Evolutionary conservation across 2,113 vertebrate species (phyloP).

Genomic region (Hippoglossus stenolepis): DNA sequence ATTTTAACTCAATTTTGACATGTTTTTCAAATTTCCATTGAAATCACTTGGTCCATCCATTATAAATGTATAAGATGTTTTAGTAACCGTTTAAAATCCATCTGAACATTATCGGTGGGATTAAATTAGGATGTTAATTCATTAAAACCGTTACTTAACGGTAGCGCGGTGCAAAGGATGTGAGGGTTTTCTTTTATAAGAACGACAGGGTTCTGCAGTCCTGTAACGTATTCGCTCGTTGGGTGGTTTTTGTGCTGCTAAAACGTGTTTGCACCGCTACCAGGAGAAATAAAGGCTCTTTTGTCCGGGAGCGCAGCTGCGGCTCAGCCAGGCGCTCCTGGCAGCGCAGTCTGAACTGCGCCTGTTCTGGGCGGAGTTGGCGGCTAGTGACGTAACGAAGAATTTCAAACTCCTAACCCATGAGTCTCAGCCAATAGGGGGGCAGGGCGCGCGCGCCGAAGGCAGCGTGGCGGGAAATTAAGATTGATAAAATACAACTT

Average conservation of each 20-base stretch:
- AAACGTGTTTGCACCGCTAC: neutral
- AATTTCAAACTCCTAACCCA: conserved; percentile 60
- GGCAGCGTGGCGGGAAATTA: neutral
- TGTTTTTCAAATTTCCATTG: no score
- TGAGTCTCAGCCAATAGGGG: conserved; percentile 63
- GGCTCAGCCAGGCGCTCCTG: conserved; percentile 24
- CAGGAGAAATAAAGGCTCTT: fast-evolving
- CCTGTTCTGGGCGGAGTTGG: conserved; percentile 49
- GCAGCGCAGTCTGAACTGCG: neutral
- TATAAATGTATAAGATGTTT: no score
- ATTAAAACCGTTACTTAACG: no score
- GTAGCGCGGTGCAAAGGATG: conserved; percentile 21
- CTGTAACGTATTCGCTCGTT: no score
- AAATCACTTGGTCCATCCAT: no score
- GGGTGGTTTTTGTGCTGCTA: fast-evolving
- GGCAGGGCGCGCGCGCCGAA: conserved; percentile 50
- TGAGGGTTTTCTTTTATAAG: neutral
- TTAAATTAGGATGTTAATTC: no score
- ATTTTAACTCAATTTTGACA: no score
- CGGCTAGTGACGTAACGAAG: conserved; percentile 67
- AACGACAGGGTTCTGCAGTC: neutral
- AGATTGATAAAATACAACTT: no score
- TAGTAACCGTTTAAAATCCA: no score
- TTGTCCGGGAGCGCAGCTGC: neutral
- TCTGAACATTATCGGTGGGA: no score